Evolutionary conservation across 2,113 vertebrate genomes (phyloP).

Genomic region (Echinops telfairi): DNA sequence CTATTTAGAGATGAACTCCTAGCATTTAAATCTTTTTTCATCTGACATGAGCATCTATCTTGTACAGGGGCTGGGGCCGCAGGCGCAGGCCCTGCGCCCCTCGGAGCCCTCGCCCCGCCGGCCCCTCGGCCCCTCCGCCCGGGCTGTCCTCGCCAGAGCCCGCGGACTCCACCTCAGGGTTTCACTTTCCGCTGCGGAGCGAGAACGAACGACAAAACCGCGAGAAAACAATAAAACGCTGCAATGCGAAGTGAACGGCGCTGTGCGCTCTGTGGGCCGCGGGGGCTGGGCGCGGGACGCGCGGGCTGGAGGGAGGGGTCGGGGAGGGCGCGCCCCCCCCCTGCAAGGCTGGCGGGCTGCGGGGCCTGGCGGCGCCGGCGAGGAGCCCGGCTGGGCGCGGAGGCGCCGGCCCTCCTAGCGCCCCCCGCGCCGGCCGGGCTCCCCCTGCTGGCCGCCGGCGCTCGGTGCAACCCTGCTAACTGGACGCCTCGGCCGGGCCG

Average conservation of each 20-base stretch:
- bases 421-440: constrained; percentile 19
- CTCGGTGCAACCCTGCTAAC: neutral
- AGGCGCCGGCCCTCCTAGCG: constrained; percentile 23
- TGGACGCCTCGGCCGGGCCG: too few species aligned
- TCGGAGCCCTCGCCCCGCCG: constrained; percentile 25
- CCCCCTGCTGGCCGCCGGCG: constrained; percentile 74
- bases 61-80: constrained; percentile 89
- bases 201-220: constrained; percentile 84
- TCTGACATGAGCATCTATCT: constrained; percentile 95
- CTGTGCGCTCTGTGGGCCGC: constrained; percentile 82
- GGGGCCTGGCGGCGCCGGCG: constrained; percentile 47
- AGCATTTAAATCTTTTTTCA: constrained; percentile 89
- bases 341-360: neutral
- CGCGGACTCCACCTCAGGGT: constrained; percentile 92
- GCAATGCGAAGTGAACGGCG: constrained; percentile 73
- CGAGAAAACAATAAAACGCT: constrained; percentile 83
- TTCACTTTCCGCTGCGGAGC: constrained; percentile 93
- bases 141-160: constrained; percentile 63
- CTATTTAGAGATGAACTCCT: constrained; percentile 96
- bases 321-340: neutral
- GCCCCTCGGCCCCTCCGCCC: constrained; percentile 61
- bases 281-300: constrained; percentile 61
- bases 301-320: neutral
- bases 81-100: constrained; percentile 16
- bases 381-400: neutral